Conservation (phyloP, 2,797 vertebrate species). For the Coluber constrictor region DNA sequence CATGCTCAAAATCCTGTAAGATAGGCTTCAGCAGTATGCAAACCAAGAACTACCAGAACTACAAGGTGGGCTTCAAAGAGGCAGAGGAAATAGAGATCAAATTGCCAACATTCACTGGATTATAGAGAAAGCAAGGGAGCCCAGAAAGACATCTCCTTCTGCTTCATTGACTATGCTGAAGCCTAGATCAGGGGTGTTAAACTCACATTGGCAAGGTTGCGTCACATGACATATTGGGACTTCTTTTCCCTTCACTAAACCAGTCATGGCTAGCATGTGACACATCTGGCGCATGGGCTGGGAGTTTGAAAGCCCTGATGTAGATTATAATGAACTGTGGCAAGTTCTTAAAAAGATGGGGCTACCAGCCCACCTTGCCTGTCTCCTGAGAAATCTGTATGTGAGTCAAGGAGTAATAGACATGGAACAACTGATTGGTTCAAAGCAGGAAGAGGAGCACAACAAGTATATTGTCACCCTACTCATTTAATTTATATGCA, state of each 20-base stretch:
- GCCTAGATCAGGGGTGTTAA: neutral
- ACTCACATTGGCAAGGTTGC: no score
- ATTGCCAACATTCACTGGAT: neutral
- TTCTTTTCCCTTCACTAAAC: no score
- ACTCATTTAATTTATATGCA: neutral
- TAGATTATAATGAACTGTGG: neutral
- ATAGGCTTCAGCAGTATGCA: neutral
- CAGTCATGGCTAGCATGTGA: no score
- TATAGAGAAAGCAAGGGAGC: neutral
- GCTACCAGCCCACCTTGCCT: neutral
- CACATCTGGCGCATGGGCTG: fast-evolving
- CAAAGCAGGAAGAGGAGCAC: neutral
- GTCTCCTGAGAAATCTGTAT: neutral
- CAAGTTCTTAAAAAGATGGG: neutral
- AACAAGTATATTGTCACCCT: neutral
- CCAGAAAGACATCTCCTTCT: neutral
- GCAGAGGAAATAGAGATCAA: neutral
- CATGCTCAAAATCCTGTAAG: neutral
- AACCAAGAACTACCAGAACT: neutral
- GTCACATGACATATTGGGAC: no score
- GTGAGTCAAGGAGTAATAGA: neutral
- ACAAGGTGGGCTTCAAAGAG: neutral
- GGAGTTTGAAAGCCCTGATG: no score
- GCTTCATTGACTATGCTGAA: neutral
- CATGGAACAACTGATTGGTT: neutral